These are phyloP conservation scores for Forbesichthys agassizii DNA, from an alignment of 2,113 vertebrate species.

Conservation along the genomic window DNA sequence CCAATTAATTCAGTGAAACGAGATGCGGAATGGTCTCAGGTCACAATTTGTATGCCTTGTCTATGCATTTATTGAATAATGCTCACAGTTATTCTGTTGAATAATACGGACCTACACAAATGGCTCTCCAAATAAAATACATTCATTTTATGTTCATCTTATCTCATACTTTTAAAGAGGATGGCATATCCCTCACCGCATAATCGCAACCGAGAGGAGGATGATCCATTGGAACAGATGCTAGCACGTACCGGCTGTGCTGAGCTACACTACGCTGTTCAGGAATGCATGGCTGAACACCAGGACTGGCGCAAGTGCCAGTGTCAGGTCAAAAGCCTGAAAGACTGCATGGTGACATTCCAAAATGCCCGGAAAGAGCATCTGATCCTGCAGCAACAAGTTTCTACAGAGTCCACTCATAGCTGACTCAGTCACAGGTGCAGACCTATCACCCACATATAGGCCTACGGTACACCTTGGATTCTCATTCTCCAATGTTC, in stretches of 20 bases:
- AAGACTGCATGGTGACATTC: slow-evolving; percentile 84
- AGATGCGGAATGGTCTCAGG: too few species aligned
- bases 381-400: slow-evolving; percentile 41
- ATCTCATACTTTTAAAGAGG: neutral
- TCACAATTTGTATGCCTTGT: too few species aligned
- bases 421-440: slow-evolving; percentile 27
- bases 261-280: slow-evolving; percentile 82
- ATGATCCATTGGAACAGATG: slow-evolving; percentile 86
- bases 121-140: too few species aligned
- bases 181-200: slow-evolving; percentile 83
- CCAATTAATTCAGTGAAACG: too few species aligned
- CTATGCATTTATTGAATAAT: too few species aligned
- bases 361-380: slow-evolving; percentile 72
- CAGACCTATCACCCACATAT: neutral
- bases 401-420: slow-evolving; percentile 23
- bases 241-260: slow-evolving; percentile 85
- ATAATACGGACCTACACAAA: too few species aligned
- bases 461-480: neutral
- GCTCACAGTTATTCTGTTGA: too few species aligned
- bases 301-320: slow-evolving; percentile 92
- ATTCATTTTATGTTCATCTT: neutral
- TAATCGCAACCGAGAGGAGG: slow-evolving; percentile 71
- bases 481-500: too few species aligned
- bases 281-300: slow-evolving; percentile 90
- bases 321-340: slow-evolving; percentile 81